Percentiles rank a stretch among this genome's conserved stretches.
These are phyloP conservation scores for Opisthocomus hoazin DNA, from an alignment of 2,113 vertebrate genomes.

Conservation along the genomic window DNA sequence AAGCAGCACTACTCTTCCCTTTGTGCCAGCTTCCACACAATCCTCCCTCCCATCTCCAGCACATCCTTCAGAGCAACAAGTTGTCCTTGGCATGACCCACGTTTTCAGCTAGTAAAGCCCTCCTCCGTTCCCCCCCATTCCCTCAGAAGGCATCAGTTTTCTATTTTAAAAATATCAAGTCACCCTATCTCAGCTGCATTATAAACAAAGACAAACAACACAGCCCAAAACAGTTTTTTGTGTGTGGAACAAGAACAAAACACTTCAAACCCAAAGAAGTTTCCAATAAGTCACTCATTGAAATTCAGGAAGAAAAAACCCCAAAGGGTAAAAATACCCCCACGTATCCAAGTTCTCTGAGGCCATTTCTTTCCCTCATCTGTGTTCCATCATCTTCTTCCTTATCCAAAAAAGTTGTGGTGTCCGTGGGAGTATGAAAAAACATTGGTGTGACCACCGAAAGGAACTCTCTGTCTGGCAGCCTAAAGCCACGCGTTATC, in stretches of 20 bases:
- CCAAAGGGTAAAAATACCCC: slow-evolving; percentile 64
- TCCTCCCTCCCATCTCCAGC: background rate
- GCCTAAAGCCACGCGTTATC: slow-evolving; percentile 49
- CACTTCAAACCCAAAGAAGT: slow-evolving; percentile 50
- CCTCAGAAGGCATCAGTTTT: slow-evolving; percentile 52
- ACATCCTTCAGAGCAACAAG: slow-evolving; percentile 10
- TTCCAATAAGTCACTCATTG: slow-evolving; percentile 68
- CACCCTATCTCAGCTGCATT: slow-evolving; percentile 52
- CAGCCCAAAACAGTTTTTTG: slow-evolving; percentile 37
- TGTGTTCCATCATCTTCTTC: slow-evolving; percentile 60
- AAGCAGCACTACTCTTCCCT: background rate
- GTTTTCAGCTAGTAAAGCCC: slow-evolving; percentile 39
- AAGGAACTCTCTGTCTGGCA: slow-evolving; percentile 62
- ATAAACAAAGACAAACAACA: slow-evolving; percentile 64
- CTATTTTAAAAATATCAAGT: slow-evolving; percentile 65
- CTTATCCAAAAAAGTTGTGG: slow-evolving; percentile 61
- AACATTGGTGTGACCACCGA: slow-evolving; percentile 60
- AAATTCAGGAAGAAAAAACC: slow-evolving; percentile 68
- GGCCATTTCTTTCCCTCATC: slow-evolving; percentile 49
- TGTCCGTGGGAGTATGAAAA: slow-evolving; percentile 65
- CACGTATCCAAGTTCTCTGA: slow-evolving; percentile 47
- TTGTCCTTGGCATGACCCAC: slow-evolving; percentile 50
- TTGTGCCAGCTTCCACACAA: background rate
- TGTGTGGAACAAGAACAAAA: slow-evolving; percentile 48
- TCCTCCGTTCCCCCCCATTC: slow-evolving; percentile 1